Percentiles rank a stretch among this genome's conserved stretches.
Conservation (phyloP, 1,140 invertebrate genomes). For the Drosophila subpulchrella region DNA sequence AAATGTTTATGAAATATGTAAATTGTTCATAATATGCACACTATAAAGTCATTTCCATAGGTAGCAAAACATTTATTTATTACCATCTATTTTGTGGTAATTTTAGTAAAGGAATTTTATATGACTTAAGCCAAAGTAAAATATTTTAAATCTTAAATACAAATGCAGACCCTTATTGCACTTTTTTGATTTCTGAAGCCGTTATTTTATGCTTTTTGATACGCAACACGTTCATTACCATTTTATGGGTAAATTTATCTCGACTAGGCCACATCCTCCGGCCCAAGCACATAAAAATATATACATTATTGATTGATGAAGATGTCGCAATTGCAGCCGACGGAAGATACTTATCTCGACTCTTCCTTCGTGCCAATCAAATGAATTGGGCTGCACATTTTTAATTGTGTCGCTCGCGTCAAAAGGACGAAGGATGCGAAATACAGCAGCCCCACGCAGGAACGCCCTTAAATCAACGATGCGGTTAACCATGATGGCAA, state of each 20-base stretch:
- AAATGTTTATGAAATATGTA: too few species aligned
- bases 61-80: too few species aligned
- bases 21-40: too few species aligned
- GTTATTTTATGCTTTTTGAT: too few species aligned
- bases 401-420: constrained; percentile 37
- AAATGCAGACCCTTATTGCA: too few species aligned
- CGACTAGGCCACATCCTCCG: neutral
- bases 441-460: constrained; percentile 10
- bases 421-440: constrained; percentile 19
- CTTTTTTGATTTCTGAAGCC: too few species aligned
- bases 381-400: constrained; percentile 45
- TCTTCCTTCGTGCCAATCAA: constrained; percentile 34
- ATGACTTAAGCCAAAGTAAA: too few species aligned
- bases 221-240: neutral
- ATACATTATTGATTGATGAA: constrained; percentile 16
- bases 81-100: too few species aligned
- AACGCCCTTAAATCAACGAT: constrained; percentile 48
- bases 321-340: constrained; percentile 7
- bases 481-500: constrained; percentile 50
- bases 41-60: too few species aligned
- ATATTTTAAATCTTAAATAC: too few species aligned
- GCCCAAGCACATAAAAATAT: neutral
- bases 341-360: constrained; percentile 13
- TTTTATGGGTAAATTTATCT: neutral
- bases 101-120: too few species aligned